Conservation (phyloP, 2,888 invertebrate species). For the Actias luna region DNA sequence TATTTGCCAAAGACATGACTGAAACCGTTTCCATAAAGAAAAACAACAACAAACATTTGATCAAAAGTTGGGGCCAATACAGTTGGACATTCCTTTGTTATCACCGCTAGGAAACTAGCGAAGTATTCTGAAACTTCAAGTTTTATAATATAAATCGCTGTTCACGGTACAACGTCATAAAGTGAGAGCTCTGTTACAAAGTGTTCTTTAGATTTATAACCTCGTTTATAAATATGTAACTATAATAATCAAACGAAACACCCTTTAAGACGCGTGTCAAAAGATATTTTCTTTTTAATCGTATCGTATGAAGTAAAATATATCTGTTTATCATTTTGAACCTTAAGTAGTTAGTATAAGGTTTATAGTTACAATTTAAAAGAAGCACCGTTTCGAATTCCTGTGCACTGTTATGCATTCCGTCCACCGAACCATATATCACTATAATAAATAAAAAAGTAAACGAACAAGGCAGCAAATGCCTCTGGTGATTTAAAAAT, state of each 20-base stretch:
- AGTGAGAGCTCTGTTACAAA: not conserved
- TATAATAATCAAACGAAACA: not conserved
- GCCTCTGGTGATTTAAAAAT: conserved; percentile 15
- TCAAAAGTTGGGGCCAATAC: not conserved
- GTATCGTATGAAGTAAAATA: too few relatives aligned
- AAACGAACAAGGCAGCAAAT: conserved; percentile 15
- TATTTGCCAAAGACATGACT: too few relatives aligned
- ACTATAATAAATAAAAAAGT: conserved; percentile 15
- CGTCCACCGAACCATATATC: conserved; percentile 16
- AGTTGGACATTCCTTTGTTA: not conserved
- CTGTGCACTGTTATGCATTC: conserved; percentile 13
- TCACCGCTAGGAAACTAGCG: not conserved
- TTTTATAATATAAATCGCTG: not conserved
- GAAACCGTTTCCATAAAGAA: too few relatives aligned
- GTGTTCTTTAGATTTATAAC: conserved; percentile 6
- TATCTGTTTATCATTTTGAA: too few relatives aligned
- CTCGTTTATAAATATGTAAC: not conserved
- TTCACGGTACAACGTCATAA: not conserved
- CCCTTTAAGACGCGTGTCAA: conserved; percentile 5
- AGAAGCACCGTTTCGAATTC: not conserved
- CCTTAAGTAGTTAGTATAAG: not conserved
- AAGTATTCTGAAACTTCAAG: not conserved
- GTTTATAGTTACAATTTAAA: not conserved
- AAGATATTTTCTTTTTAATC: conserved; percentile 3
- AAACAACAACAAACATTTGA: not conserved